Percentiles rank a stretch among this genome's conserved stretches.
Evolutionary conservation across 2,888 invertebrate species (phyloP).

Genomic region (Microctonus brassicae): DNA sequence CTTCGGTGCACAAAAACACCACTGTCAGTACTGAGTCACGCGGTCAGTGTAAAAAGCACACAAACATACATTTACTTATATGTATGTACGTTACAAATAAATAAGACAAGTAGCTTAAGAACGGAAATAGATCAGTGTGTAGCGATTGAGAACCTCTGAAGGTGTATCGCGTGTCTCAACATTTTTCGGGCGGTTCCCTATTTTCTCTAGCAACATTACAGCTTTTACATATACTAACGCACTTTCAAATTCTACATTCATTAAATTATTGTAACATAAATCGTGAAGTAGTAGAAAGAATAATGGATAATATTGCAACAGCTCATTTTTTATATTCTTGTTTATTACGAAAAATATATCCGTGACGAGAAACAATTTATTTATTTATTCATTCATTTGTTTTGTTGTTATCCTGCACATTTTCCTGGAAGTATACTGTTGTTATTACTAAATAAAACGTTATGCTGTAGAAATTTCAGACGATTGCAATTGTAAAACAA

Average conservation of each 20-base stretch:
- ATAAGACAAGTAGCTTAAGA: constrained; percentile 40
- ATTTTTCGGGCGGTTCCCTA: background rate
- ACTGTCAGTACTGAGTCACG: constrained; percentile 49
- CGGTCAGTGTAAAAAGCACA: constrained; percentile 43
- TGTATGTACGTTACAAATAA: constrained; percentile 19
- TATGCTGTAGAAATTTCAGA: background rate
- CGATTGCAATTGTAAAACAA: background rate
- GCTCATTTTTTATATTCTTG: background rate
- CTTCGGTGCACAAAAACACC: background rate
- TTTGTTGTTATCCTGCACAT: background rate
- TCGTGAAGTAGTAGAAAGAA: background rate
- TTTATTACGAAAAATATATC: background rate
- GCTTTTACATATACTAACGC: background rate
- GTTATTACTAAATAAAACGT: background rate
- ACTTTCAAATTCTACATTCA: background rate
- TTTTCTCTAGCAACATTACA: background rate
- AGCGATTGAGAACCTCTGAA: constrained; percentile 33
- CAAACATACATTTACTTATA: background rate
- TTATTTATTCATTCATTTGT: no score
- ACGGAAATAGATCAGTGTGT: constrained; percentile 38
- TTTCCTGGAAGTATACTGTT: background rate
- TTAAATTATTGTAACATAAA: background rate
- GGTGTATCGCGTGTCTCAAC: constrained; percentile 32
- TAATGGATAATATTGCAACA: background rate
- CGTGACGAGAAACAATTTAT: background rate